These are phyloP conservation scores for Meteorus sp. DNA, from an alignment of 1,140 invertebrate genomes.

Conservation along the genomic window DNA sequence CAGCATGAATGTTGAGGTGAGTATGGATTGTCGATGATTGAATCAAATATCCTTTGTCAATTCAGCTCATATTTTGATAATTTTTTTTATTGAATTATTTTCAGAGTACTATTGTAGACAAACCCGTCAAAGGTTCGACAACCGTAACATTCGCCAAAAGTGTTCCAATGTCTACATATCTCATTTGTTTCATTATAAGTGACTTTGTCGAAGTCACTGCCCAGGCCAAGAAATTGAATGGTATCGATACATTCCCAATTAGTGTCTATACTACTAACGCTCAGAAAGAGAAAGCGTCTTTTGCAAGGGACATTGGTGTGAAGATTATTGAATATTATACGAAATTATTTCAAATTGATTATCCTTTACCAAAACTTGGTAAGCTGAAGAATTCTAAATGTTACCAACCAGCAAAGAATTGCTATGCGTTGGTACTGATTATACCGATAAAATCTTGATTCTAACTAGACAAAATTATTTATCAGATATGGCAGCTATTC, in stretches of 20 bases:
- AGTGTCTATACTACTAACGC: conserved; percentile 74
- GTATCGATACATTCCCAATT: conserved; percentile 62
- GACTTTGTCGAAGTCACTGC: conserved; percentile 73
- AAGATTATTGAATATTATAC: conserved; percentile 84
- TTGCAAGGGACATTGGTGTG: conserved; percentile 76
- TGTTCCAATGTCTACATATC: conserved; percentile 89
- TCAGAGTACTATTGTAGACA: conserved; percentile 47
- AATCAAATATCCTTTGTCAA: no score
- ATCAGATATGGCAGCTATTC: conserved; percentile 89
- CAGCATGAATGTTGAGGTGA: conserved; percentile 70
- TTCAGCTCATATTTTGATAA: neutral
- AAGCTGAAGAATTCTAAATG: conserved; percentile 34
- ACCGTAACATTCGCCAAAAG: conserved; percentile 75
- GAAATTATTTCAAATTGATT: conserved; percentile 82
- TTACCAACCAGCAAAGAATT: no score
- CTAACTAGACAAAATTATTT: no score
- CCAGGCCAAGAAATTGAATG: conserved; percentile 60
- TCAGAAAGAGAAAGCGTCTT: conserved; percentile 76
- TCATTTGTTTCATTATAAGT: conserved; percentile 88
- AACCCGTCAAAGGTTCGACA: conserved; percentile 52
- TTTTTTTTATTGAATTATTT: conserved; percentile 32
- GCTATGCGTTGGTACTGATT: conserved; percentile 5
- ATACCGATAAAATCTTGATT: conserved; percentile 1
- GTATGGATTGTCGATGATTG: conserved; percentile 8
- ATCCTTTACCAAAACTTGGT: conserved; percentile 87